Base-by-base conservation (phyloP, 2,888 invertebrate genomes). In the Cenopis cana region DNA sequence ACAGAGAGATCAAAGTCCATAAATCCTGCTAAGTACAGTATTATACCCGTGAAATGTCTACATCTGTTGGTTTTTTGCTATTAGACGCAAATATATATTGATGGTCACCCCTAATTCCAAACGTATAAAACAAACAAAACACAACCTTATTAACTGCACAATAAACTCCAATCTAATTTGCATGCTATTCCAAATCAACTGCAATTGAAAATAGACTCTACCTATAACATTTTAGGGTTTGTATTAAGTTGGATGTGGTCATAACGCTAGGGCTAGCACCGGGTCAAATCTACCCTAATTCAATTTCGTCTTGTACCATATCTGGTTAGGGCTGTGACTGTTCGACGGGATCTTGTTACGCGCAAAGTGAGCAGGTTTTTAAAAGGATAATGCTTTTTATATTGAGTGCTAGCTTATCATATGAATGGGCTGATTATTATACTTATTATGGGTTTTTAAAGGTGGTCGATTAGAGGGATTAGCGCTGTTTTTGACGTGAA, bases 21-120 rank as follows among this genome's bases (percentile, higher is more conserved):
- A 91, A 91, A 90, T 90, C 90, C 89, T 79, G 79, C 88, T 92
- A 92, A 93, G 91, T 87, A 90, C 89, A 88, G 92, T 92, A 93
- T 90, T 89, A 91, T 89, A 91, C 88, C 92, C 91, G 91, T 93
- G 91, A 93, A 93, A 93, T 91, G 89, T 82, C 84, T 92, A 84
- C 93, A 93, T 92, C 93, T 93, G 93, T 89, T 91, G 90, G 85
- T 91, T 92, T 86, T 92, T 87, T 90, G 86, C 88, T 89, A 92
- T 92, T 91, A 93, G 87, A 89, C 87, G 87, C 91, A 91, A 91
- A 92, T 91, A 91, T 88, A 86, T 89, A 89, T 87, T 90, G 91
- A 90, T 89, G 88, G 85, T 41, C 41, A 68, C 64, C 57, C 59
- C 46, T 64, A 41, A 56, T 33, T 55, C 17, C 18, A n/a, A 70